Evolutionary conservation across 2,113 vertebrate species (phyloP).

Genomic region (Dipodomys merriami): DNA sequence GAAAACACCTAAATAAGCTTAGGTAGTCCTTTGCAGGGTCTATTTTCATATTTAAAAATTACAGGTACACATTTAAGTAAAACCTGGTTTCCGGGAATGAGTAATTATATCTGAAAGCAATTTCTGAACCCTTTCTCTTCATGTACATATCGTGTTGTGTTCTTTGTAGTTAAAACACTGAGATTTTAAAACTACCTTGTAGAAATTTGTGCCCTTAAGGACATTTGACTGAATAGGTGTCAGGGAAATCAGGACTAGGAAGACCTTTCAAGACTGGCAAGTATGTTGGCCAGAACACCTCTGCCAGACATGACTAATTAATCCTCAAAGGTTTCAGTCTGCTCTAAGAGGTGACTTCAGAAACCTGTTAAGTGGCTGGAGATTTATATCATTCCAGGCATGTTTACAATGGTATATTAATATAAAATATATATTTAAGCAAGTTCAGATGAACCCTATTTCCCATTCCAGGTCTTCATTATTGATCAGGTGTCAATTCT

Average conservation of each 20-base stretch:
- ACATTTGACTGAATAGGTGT: background rate
- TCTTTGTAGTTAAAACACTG: conserved; percentile 1
- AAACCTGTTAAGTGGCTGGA: background rate
- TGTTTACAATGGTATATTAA: no score
- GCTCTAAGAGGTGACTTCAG: background rate
- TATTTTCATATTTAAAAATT: conserved; percentile 20
- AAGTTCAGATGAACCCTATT: background rate
- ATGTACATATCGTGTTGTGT: background rate
- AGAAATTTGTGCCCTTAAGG: background rate
- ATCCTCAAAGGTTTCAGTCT: background rate
- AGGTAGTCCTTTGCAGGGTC: background rate
- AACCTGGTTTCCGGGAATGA: background rate
- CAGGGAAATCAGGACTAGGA: background rate
- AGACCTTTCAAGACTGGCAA: background rate
- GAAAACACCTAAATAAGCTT: background rate
- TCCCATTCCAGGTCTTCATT: background rate
- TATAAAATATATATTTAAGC: no score
- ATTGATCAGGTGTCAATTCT: background rate
- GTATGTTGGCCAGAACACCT: background rate
- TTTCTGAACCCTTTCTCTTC: background rate
- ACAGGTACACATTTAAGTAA: background rate
- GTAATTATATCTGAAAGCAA: background rate
- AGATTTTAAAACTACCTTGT: background rate
- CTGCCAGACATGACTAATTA: background rate
- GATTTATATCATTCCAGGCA: no score